Conservation (phyloP, 2,797 vertebrate genomes). For the Myotis pilosus region DNA sequence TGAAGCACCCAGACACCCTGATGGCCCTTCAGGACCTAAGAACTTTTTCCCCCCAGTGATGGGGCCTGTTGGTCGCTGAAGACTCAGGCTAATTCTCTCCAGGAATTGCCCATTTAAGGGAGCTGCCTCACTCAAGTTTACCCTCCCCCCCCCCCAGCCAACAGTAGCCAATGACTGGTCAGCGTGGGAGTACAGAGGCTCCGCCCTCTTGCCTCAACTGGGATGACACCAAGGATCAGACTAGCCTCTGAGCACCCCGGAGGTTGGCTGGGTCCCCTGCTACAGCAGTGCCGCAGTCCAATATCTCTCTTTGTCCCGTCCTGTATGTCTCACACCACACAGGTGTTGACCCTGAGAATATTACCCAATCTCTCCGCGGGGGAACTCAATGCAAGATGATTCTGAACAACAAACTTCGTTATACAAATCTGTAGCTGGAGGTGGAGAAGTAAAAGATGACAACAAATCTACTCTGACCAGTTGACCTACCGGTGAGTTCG, state of each 20-base stretch:
- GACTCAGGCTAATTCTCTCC: too few relatives aligned
- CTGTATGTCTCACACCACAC: rapidly evolving
- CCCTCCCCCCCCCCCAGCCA: rapidly evolving
- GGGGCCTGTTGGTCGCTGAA: rapidly evolving
- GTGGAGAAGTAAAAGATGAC: background rate
- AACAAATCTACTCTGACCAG: background rate
- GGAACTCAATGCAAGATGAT: background rate
- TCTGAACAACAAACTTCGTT: rapidly evolving
- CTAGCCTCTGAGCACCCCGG: rapidly evolving
- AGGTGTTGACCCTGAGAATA: background rate
- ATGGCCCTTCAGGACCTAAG: background rate
- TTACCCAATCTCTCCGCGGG: background rate
- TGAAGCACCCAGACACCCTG: background rate
- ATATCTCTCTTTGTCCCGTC: rapidly evolving
- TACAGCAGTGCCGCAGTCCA: rapidly evolving
- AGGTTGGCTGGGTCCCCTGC: background rate
- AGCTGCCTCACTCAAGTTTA: background rate
- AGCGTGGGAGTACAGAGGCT: background rate
- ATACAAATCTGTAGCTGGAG: background rate
- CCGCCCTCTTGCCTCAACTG: background rate
- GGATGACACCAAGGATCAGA: too few relatives aligned
- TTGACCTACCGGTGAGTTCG: background rate
- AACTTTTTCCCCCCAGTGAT: background rate
- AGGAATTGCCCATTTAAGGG: background rate
- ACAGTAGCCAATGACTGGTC: background rate